Evolutionary conservation across 2,888 invertebrate genomes (phyloP).

Genomic region (Acronicta psi): DNA sequence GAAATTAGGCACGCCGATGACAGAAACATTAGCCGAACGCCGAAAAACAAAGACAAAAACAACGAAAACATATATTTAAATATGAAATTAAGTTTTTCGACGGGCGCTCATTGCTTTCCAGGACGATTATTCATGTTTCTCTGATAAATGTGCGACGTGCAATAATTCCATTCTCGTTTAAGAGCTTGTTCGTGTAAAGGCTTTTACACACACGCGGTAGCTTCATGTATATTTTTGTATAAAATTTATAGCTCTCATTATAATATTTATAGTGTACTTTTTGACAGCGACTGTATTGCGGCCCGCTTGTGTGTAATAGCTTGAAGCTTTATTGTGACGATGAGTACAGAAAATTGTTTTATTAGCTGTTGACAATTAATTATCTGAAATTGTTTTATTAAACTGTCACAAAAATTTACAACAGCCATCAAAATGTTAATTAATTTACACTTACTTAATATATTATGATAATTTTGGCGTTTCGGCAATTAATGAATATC

Average conservation of each 20-base stretch:
- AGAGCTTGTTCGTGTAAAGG: constrained; percentile 76
- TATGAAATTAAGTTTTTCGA: constrained; percentile 86
- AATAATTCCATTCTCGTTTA: constrained; percentile 86
- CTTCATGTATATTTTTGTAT: constrained; percentile 68
- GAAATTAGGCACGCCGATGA: constrained; percentile 57
- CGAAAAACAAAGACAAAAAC: constrained; percentile 62
- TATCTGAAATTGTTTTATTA: constrained; percentile 39
- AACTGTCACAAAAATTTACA: constrained; percentile 43
- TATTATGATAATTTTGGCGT: constrained; percentile 48
- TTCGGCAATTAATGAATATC: constrained; percentile 50
- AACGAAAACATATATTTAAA: constrained; percentile 83
- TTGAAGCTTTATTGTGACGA: constrained; percentile 57
- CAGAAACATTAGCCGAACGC: constrained; percentile 58
- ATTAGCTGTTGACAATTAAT: constrained; percentile 58
- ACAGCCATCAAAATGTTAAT: constrained; percentile 47
- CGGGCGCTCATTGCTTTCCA: constrained; percentile 80
- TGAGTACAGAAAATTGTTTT: constrained; percentile 48
- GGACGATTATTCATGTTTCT: constrained; percentile 82
- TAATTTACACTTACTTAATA: constrained; percentile 53
- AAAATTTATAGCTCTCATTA: constrained; percentile 75
- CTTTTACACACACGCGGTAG: constrained; percentile 70
- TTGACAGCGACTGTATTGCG: constrained; percentile 61
- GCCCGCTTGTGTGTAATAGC: constrained; percentile 64
- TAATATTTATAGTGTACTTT: constrained; percentile 69
- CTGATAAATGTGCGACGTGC: constrained; percentile 85